These are phyloP conservation scores for Polymixis flavicincta DNA, from an alignment of 2,888 invertebrate genomes.

Conservation along the genomic window DNA sequence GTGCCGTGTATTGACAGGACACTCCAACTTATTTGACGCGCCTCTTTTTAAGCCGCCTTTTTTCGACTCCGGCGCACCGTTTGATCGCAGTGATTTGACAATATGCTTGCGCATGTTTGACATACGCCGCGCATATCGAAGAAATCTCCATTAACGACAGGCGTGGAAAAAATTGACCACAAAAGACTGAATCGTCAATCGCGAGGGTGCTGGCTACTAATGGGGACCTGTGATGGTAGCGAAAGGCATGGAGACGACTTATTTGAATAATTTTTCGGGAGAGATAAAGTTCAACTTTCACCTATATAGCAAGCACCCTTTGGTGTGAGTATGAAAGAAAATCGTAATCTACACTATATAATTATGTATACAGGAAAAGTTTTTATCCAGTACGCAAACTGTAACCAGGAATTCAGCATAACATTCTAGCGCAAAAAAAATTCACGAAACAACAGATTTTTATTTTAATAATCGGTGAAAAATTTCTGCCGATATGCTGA, in stretches of 20 bases:
- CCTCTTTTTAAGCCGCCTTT: constrained; percentile 70
- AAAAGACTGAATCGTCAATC: constrained; percentile 88
- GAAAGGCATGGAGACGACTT: constrained; percentile 67
- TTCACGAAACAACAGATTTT: too few relatives aligned
- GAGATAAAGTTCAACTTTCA: too few relatives aligned
- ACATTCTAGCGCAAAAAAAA: too few relatives aligned
- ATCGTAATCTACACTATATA: too few relatives aligned
- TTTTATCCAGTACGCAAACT: too few relatives aligned
- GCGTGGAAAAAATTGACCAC: constrained; percentile 85
- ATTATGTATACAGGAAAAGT: too few relatives aligned
- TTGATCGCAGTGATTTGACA: constrained; percentile 89
- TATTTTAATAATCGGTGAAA: too few relatives aligned
- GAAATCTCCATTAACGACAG: constrained; percentile 88
- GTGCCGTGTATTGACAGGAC: constrained; percentile 82
- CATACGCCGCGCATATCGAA: constrained; percentile 82
- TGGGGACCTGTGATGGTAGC: constrained; percentile 76
- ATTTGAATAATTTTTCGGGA: background rate
- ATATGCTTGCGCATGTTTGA: constrained; percentile 81
- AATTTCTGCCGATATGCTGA: too few relatives aligned
- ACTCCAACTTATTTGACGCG: constrained; percentile 68
- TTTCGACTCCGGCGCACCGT: constrained; percentile 77
- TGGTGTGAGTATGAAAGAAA: too few relatives aligned
- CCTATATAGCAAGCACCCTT: too few relatives aligned
- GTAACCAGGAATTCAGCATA: too few relatives aligned
- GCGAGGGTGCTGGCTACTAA: constrained; percentile 88